These are phyloP conservation scores for Hippocampus abdominalis DNA, from an alignment of 2,113 vertebrate species.

Conservation along the genomic window DNA sequence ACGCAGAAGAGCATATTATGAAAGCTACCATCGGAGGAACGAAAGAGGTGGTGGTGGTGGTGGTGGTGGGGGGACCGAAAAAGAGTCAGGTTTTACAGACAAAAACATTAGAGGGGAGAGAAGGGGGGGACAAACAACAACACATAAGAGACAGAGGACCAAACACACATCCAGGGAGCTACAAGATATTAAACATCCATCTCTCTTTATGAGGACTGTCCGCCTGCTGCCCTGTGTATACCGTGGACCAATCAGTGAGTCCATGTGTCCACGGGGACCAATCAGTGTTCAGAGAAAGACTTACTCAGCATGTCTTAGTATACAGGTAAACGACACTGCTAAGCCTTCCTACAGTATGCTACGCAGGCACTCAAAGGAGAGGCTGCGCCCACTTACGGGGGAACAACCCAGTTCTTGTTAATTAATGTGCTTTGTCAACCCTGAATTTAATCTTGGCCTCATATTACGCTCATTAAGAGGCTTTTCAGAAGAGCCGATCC, in stretches of 20 bases:
- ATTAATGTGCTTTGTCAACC: conserved; percentile 24
- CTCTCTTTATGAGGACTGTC: conserved; percentile 51
- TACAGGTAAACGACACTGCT: conserved; percentile 50
- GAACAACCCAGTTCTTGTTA: conserved; percentile 12
- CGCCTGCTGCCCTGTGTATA: conserved; percentile 28
- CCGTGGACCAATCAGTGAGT: conserved; percentile 47
- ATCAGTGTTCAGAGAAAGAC: conserved; percentile 51
- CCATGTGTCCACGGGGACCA: conserved; percentile 51
- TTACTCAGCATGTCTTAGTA: conserved; percentile 57
- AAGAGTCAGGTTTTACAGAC: conserved; percentile 19
- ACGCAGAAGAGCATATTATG: conserved; percentile 48
- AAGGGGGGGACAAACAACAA: not conserved
- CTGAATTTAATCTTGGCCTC: conserved; percentile 10
- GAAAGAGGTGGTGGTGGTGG: conserved; percentile 13
- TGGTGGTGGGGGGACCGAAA: conserved; percentile 3
- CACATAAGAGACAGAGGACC: conserved; percentile 43
- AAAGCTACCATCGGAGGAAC: conserved; percentile 45
- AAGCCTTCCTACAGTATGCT: conserved; percentile 17
- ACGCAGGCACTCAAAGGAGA: conserved; percentile 2
- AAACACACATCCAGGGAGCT: conserved; percentile 40
- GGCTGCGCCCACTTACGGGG: not conserved
- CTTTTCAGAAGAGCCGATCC: conserved; percentile 5
- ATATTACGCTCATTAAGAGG: not conserved
- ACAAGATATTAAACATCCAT: conserved; percentile 45
- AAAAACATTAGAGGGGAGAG: not conserved